Evolutionary conservation across 2,797 vertebrate species (phyloP).

Genomic region (Siniperca scherzeri): DNA sequence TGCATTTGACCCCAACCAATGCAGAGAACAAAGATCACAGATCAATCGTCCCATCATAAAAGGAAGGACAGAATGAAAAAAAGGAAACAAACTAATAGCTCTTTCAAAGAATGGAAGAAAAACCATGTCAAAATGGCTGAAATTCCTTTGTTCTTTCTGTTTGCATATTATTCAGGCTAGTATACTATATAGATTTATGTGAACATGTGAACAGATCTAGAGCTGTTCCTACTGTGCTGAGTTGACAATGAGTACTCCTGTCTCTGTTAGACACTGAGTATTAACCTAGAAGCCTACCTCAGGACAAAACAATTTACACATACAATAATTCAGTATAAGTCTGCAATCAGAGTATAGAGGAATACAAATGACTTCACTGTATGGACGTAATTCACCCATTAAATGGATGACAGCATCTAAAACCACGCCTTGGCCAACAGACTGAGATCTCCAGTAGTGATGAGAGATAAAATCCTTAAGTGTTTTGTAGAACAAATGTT

Average conservation of each 20-base stretch:
- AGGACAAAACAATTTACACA: constrained; percentile 68
- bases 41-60: constrained; percentile 33
- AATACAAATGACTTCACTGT: constrained; percentile 68
- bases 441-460: constrained; percentile 76
- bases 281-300: constrained; percentile 66
- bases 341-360: constrained; percentile 65
- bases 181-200: constrained; percentile 56
- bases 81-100: constrained; percentile 53
- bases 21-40: constrained; percentile 62
- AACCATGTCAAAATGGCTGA: constrained; percentile 81
- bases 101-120: constrained; percentile 69
- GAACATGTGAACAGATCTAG: constrained; percentile 69
- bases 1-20: constrained; percentile 46
- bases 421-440: constrained; percentile 58
- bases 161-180: constrained; percentile 84
- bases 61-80: constrained; percentile 24
- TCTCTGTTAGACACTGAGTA: constrained; percentile 52
- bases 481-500: constrained; percentile 59
- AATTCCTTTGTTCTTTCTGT: constrained; percentile 82
- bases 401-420: constrained; percentile 65
- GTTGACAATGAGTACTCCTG: constrained; percentile 54
- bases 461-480: constrained; percentile 62
- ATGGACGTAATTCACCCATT: constrained; percentile 66
- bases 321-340: constrained; percentile 65
- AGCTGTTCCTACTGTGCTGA: constrained; percentile 69